Evolutionary conservation across 2,113 vertebrate genomes (phyloP), one percentile per base, ranked within the genome.

Genomic region (Garra rufa): DNA sequence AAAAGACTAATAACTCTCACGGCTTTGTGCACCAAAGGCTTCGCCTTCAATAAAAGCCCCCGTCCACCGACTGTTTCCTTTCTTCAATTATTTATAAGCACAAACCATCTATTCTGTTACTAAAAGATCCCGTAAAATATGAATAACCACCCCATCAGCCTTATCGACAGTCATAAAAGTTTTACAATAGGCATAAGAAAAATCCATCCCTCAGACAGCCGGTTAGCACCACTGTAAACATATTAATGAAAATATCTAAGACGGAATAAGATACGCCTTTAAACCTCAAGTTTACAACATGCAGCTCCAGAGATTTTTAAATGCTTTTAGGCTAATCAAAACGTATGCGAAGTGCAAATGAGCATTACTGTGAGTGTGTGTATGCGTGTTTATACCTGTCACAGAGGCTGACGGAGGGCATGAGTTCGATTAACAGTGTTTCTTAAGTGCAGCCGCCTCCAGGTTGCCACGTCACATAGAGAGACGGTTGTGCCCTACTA

Each of bases 61-160:
- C 84, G 83, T 89, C 61, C 86, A 89, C 84, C 90, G 90, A 93
- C 90, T 89, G 90, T 93, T 92, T 91, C 83, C 85, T 83, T 86
- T 90, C 83, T 90, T 94, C 91, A 91, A 92, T 94, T 92, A 94
- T 93, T 94, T 91, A 94, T 93, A 93, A 92, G 91, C 92, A 93
- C 87, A 76, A 81, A 85, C 88, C 91, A 89, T 92, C 90, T 85
- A 92, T 93, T 92, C 90, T 89, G 86, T 89, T 48, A 76, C 86
- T 89, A 89, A 86, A 83, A 87, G 83, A 91, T 89, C 91, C 86
- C 89, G 89, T 91, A 84, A 90, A 92, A 91, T 87, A 92, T 90
- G 85, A 92, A 89, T 87, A 83, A 76, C 81, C 71, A 90, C 83
- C 89, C 91, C 89, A 90, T 90, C 89, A 87, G 90, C 87, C 82